These are phyloP conservation scores for Amniataba percoides DNA, from an alignment of 2,797 vertebrate species.

Conservation along the genomic window DNA sequence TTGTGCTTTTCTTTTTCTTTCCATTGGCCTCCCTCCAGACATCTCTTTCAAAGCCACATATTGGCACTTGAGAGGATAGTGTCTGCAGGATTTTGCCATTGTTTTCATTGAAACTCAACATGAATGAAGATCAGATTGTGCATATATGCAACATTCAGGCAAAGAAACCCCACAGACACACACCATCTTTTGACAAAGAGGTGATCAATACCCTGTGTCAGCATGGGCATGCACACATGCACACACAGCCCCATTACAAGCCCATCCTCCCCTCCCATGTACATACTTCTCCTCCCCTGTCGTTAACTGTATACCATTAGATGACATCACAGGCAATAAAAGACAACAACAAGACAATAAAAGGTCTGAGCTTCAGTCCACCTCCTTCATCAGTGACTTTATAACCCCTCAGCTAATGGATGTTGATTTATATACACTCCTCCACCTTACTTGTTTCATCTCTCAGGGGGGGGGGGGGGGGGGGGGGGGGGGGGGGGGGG, in stretches of 20 bases:
- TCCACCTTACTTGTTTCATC: constrained; percentile 68
- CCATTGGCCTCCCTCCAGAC: constrained; percentile 12
- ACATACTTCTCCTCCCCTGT: constrained; percentile 71
- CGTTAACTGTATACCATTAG: constrained; percentile 82
- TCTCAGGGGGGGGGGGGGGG: no score
- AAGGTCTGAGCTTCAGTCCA: constrained; percentile 70
- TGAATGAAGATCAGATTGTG: constrained; percentile 35
- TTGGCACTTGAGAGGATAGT: constrained; percentile 21
- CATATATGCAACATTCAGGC: constrained; percentile 29
- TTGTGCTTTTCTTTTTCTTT: constrained; percentile 10
- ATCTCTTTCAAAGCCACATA: constrained; percentile 21
- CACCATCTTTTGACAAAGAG: constrained; percentile 47
- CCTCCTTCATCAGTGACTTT: constrained; percentile 84
- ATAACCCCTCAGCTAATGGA: constrained; percentile 83
- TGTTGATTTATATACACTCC: constrained; percentile 83
- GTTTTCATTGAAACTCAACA: constrained; percentile 17
- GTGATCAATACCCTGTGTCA: constrained; percentile 72
- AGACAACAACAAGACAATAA: constrained; percentile 85
- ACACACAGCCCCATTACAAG: constrained; percentile 69
- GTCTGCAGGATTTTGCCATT: constrained; percentile 33
- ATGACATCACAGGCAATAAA: constrained; percentile 88
- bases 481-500: no score
- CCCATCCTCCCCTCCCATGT: constrained; percentile 75
- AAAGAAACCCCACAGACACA: constrained; percentile 23
- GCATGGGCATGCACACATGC: constrained; percentile 29